phyloP scores from a whole-genome alignment of 2,888 invertebrate genomes.

The Drosophila mayaguana region DNA sequence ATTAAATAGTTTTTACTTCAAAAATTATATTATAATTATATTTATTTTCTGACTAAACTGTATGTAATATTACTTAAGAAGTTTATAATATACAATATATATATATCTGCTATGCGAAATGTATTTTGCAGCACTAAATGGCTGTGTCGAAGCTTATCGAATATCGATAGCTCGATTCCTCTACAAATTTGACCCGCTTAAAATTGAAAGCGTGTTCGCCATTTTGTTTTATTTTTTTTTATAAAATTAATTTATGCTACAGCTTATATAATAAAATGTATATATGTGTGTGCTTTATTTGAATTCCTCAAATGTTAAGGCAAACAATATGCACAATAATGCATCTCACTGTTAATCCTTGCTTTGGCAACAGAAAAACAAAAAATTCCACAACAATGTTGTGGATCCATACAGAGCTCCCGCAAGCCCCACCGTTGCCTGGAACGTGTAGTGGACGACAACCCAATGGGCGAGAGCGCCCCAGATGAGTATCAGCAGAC shows the following conservation, averaged over 20 bases:
- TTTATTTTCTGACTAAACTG: neutral
- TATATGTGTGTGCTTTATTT: constrained; percentile 24
- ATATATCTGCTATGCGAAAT: neutral
- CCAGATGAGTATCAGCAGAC: constrained; percentile 83
- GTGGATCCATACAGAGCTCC: constrained; percentile 79
- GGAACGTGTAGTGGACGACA: constrained; percentile 83
- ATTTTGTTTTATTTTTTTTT: neutral
- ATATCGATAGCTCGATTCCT: constrained; percentile 6
- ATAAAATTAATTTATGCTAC: neutral
- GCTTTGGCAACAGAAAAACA: constrained; percentile 80
- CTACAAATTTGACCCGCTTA: neutral
- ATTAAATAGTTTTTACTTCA: neutral
- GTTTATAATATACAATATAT: neutral
- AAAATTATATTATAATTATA: neutral
- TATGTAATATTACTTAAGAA: no score
- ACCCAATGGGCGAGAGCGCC: constrained; percentile 83
- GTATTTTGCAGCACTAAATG: constrained; percentile 7
- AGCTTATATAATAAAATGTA: neutral
- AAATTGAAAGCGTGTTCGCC: constrained; percentile 5
- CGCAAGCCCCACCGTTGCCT: constrained; percentile 82
- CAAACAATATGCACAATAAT: constrained; percentile 1
- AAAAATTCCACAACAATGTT: constrained; percentile 82
- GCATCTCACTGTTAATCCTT: constrained; percentile 61
- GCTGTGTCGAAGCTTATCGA: neutral
- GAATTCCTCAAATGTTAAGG: constrained; percentile 7